Evolutionary conservation across 2,113 vertebrate species (phyloP), one percentile per base, ranked within the genome.

Genomic region (Chaenocephalus aceratus): DNA sequence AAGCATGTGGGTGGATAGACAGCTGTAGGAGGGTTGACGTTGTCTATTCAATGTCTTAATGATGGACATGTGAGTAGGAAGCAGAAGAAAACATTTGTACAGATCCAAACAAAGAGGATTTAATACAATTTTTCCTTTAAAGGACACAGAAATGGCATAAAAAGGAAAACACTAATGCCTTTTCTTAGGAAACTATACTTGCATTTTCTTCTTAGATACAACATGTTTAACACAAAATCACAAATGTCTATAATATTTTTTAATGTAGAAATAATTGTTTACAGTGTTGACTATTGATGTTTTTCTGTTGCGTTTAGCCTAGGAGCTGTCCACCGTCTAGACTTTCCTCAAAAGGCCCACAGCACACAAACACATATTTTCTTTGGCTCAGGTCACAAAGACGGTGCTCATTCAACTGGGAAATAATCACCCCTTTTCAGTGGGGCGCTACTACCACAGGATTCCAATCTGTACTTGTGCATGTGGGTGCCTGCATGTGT

Each of bases 401-500:
- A 75, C n/a, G 26, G 30, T 58, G 82, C 77, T 79, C 67, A 34
- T 21, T 85, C 71, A 80, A 2, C 70, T 65, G 63, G 61, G 56
- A 81, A 80, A 76, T 78, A 84, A 72, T 53, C 63, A 12, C 30
- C 60, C 30, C 21, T 56, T 68, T 62, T 60, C 65, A 75, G 53
- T 56, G 57, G 23, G 64, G 16, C 2, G 4, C 51, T 84, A 14
- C 53, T 21, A 44, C 59, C 72, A 56, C 48, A 56, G 30, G 54
- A 81, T 59, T 75, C 15, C 60, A 51, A 46, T 82, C 57, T 78
- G 58, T 74, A 15, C 13, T 7, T 58, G 65, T 77, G 63, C 26
- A n/a, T 72, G 72, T 67, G 67, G 54, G 56, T 61, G 63, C 71
- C 63, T 64, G 65, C 57, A 13, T 66, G 86, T 75, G 78, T 70